phyloP scores from a whole-genome alignment of 2,797 vertebrate species.

The Naso thynnoides region DNA sequence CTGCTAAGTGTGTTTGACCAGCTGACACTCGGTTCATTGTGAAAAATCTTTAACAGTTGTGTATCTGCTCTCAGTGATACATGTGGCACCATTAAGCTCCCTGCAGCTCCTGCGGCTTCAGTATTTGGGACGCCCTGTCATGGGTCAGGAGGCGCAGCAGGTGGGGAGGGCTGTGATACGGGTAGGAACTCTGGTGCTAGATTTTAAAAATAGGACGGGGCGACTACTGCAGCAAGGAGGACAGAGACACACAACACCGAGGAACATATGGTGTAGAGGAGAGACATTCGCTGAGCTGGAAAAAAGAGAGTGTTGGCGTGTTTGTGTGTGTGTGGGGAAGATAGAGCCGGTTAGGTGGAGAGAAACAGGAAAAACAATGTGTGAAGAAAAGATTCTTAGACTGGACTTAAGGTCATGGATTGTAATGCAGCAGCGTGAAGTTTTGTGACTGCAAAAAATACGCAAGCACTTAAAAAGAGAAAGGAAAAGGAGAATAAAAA shows the following conservation, averaged over 20 bases:
- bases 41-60: neutral
- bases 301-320: neutral
- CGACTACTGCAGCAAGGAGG: conserved; percentile 60
- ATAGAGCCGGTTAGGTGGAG: conserved; percentile 38
- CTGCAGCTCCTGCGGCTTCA: conserved; percentile 43
- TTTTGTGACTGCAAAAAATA: conserved; percentile 53
- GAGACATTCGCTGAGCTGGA: conserved; percentile 32
- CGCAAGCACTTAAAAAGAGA: conserved; percentile 40
- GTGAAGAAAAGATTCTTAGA: conserved; percentile 42
- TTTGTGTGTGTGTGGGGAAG: conserved; percentile 21
- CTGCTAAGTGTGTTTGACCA: neutral
- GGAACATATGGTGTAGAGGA: conserved; percentile 59
- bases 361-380: conserved; percentile 33
- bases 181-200: conserved; percentile 51
- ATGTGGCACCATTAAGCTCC: conserved; percentile 43
- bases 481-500: conserved; percentile 13
- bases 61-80: conserved; percentile 19
- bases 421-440: conserved; percentile 52
- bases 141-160: conserved; percentile 58
- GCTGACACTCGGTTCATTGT: neutral
- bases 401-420: conserved; percentile 59
- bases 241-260: conserved; percentile 63
- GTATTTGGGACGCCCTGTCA: conserved; percentile 67
- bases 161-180: conserved; percentile 19
- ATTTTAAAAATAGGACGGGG: conserved; percentile 71